Evolutionary conservation across 2,888 invertebrate genomes (phyloP).

Genomic region (Nycteola revayana): DNA sequence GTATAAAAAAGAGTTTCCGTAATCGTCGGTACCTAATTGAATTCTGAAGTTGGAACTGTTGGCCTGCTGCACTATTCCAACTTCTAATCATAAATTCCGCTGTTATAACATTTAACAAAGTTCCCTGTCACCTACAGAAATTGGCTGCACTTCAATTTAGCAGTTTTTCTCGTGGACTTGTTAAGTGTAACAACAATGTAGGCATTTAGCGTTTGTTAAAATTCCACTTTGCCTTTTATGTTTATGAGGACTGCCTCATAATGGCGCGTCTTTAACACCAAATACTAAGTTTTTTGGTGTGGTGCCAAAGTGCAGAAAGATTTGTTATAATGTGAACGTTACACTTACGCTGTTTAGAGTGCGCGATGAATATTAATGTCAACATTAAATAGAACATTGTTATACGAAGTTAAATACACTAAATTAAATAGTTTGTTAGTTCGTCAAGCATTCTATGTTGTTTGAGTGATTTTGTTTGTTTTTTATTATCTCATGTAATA

Average conservation of each 20-base stretch:
- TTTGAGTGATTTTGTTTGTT: no score
- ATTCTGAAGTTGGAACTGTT: slow-evolving; percentile 45
- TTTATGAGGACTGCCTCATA: slow-evolving; percentile 32
- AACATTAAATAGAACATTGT: slow-evolving; percentile 7
- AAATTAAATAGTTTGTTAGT: background rate
- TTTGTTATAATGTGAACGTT: slow-evolving; percentile 23
- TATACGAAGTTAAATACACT: background rate
- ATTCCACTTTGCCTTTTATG: slow-evolving; percentile 27
- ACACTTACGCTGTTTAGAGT: slow-evolving; percentile 21
- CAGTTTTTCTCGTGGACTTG: slow-evolving; percentile 33
- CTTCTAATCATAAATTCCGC: slow-evolving; percentile 59
- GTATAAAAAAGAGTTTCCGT: slow-evolving; percentile 27
- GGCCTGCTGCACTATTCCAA: slow-evolving; percentile 42
- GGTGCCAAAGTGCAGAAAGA: slow-evolving; percentile 34
- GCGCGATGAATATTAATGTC: slow-evolving; percentile 19
- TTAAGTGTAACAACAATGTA: slow-evolving; percentile 40
- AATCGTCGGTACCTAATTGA: slow-evolving; percentile 47
- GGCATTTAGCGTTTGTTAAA: slow-evolving; percentile 35
- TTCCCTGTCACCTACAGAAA: slow-evolving; percentile 60
- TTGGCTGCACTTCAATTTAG: slow-evolving; percentile 50
- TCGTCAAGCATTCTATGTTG: no score
- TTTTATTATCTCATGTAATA: no score
- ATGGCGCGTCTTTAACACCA: slow-evolving; percentile 29
- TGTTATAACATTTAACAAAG: slow-evolving; percentile 62
- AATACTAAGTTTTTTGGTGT: slow-evolving; percentile 33